Conservation (phyloP, 2,888 invertebrate genomes). For the Caenorhabditis drosophilae region DNA sequence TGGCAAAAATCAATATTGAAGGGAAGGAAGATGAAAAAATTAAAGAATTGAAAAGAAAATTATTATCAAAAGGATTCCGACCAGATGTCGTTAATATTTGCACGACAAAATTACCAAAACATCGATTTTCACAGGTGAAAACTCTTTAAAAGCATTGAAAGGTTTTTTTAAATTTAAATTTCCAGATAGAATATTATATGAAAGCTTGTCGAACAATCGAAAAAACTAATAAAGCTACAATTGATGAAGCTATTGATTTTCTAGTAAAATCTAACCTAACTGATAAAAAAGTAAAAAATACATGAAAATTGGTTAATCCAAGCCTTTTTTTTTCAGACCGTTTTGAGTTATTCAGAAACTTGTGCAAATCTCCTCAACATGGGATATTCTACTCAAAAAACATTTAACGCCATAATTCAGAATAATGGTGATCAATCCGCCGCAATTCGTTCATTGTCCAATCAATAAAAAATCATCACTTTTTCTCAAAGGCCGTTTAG, state of each 20-base stretch:
- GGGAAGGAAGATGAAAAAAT: background rate
- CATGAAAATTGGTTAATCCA: background rate
- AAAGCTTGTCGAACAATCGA: slow-evolving; percentile 48
- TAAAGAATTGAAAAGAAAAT: slow-evolving; percentile 23
- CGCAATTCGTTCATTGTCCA: no score
- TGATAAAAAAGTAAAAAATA: slow-evolving; percentile 43
- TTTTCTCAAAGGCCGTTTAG: no score
- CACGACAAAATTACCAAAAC: slow-evolving; percentile 24
- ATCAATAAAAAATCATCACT: no score
- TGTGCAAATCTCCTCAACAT: slow-evolving; percentile 41
- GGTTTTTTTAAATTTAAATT: background rate
- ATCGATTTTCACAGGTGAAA: slow-evolving; percentile 36
- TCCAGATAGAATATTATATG: slow-evolving; percentile 57
- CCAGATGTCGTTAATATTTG: slow-evolving; percentile 35
- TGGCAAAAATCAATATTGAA: background rate
- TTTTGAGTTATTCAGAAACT: slow-evolving; percentile 42
- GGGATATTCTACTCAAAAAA: slow-evolving; percentile 36
- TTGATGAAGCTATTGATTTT: slow-evolving; percentile 37
- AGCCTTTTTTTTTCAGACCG: slow-evolving; percentile 2
- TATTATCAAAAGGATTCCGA: slow-evolving; percentile 41
- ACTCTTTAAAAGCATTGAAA: background rate
- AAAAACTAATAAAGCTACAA: slow-evolving; percentile 34
- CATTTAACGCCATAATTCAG: slow-evolving; percentile 27
- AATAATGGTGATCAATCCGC: slow-evolving; percentile 32
- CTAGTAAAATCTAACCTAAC: slow-evolving; percentile 37